Percentiles rank a stretch among this genome's conserved stretches.
These are phyloP conservation scores for Thripadectes ignobilis DNA, from an alignment of 2,797 vertebrate genomes.

Conservation along the genomic window DNA sequence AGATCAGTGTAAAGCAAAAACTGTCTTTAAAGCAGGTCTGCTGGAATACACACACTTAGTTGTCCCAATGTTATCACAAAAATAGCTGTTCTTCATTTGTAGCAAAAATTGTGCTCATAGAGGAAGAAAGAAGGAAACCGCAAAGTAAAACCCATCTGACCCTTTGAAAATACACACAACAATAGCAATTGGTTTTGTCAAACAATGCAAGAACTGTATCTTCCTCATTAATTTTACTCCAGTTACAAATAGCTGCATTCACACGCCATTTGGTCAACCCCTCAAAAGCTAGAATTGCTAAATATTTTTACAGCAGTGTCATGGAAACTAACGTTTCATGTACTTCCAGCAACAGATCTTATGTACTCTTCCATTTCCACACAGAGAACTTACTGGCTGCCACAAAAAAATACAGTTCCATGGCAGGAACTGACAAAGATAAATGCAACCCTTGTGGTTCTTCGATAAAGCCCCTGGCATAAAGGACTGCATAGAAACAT, in stretches of 20 bases:
- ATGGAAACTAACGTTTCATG: neutral
- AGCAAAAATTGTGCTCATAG: neutral
- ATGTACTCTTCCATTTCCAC: neutral
- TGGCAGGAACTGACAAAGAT: neutral
- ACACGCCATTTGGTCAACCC: neutral
- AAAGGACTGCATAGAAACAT: neutral
- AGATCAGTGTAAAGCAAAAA: neutral
- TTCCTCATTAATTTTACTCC: neutral
- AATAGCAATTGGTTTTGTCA: neutral
- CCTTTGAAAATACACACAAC: neutral
- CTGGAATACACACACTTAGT: neutral
- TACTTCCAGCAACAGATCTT: neutral
- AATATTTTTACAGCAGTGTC: neutral
- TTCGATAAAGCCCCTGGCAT: neutral
- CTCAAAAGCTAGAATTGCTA: neutral
- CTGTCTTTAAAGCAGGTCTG: neutral
- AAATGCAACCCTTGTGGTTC: neutral
- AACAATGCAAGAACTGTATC: neutral
- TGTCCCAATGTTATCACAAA: neutral
- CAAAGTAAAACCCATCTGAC: neutral
- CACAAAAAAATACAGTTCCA: neutral
- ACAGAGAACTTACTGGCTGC: neutral
- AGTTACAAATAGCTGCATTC: neutral
- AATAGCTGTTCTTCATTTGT: neutral
- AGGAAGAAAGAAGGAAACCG: neutral